These are phyloP conservation scores for Strix uralensis DNA, from an alignment of 2,113 vertebrate species.

Conservation along the genomic window DNA sequence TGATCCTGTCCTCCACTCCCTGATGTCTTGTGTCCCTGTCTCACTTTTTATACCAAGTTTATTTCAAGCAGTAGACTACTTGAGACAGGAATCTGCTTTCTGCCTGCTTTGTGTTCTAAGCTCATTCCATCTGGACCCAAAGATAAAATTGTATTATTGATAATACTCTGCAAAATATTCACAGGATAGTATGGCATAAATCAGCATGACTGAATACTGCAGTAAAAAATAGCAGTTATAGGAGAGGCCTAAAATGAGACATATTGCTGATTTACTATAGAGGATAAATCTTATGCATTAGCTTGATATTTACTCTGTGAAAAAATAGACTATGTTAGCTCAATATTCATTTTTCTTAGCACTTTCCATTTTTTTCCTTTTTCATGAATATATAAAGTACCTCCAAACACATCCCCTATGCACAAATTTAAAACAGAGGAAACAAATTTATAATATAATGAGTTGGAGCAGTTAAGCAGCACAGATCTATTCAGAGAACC, in stretches of 20 bases:
- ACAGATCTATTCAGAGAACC: background rate
- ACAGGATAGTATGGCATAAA: constrained; percentile 9
- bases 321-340: background rate
- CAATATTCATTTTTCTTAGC: constrained; percentile 21
- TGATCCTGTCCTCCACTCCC: background rate
- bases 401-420: background rate
- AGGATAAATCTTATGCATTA: constrained; percentile 52
- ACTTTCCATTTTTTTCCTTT: background rate
- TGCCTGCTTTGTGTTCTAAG: constrained; percentile 18
- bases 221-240: constrained; percentile 30
- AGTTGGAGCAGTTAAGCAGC: constrained; percentile 18
- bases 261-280: constrained; percentile 36
- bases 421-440: constrained; percentile 22
- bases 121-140: constrained; percentile 4
- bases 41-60: background rate
- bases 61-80: constrained; percentile 12
- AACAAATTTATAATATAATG: constrained; percentile 11
- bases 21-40: background rate
- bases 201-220: constrained; percentile 29
- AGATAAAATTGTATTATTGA: constrained; percentile 54
- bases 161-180: constrained; percentile 47
- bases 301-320: constrained; percentile 11
- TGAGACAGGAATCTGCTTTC: background rate
- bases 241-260: constrained; percentile 13
- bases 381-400: constrained; percentile 28